Base-by-base conservation (phyloP, 2,797 vertebrate species). In the Protosalanx chinensis region DNA sequence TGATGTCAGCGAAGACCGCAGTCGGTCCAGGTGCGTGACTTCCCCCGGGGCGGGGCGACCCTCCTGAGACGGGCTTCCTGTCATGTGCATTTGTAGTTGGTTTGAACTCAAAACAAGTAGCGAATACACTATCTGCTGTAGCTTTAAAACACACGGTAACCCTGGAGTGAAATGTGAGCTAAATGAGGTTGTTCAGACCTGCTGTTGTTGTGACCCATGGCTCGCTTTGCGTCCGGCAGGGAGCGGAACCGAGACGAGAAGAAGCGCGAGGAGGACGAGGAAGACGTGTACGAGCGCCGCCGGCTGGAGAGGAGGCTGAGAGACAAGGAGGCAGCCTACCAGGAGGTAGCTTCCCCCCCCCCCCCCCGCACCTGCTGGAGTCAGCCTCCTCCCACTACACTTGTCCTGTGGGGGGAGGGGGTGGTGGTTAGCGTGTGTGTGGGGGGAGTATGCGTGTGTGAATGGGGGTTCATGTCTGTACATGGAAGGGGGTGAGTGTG, bases 321-420 rank as follows among this genome's bases (percentile, higher is more conserved):
- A 68, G 98, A 99, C 85, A 99, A 99, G 77, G 98, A 99, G 88
- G 96, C 96, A 27, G 98, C 97, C 2, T 99, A 99, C 88, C 98
- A 99, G 87, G 97, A 99, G 90, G 98, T 98, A 84, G n/a, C 1
- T 18, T n/a, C 16, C 53, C 6, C 15, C 16, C 16, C 53, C 6
- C 15, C 41, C 41, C 41, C 12, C 41, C 13, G 2, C 10, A 46
- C 41, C 41, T 46, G 41, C 41, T 46, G 41, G 41, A 46, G 41
- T 27, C 57, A 10, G 57, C 57, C 57, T 20, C 18, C 1, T 3
- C 10, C 2, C 10, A 13, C 35, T 27, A 27, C 23, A 27, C 23
- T 27, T 27, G 23, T 46, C 49, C 5, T n/a, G 51, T 16, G 5
- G 18, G 15, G 51, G 51, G 41, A 3, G 41, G 41, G 12, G 41